These are phyloP conservation scores for Artemia sinica DNA, from an alignment of 2,888 invertebrate genomes.

Conservation along the genomic window DNA sequence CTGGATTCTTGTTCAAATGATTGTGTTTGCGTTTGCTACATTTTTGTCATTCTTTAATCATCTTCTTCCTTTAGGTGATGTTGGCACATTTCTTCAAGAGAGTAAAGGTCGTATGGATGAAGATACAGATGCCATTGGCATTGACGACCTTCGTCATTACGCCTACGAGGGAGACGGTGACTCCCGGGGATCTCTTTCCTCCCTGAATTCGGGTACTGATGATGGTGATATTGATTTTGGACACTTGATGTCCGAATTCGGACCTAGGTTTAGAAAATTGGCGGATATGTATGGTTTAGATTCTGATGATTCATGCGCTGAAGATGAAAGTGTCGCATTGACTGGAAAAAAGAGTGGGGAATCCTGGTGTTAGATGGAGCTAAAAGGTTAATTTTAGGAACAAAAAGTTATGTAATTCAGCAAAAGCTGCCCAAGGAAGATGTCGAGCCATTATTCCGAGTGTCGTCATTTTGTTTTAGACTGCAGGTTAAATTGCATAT, in stretches of 20 bases:
- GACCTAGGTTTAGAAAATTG: slow-evolving; percentile 81
- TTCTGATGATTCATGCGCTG: slow-evolving; percentile 60
- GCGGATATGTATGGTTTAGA: slow-evolving; percentile 89
- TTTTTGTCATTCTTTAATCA: too few species aligned
- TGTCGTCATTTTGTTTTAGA: too few species aligned
- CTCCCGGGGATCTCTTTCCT: slow-evolving; percentile 76
- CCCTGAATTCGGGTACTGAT: slow-evolving; percentile 72
- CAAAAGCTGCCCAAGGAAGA: too few species aligned
- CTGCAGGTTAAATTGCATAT: too few species aligned
- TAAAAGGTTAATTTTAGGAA: neutral
- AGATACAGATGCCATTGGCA: slow-evolving; percentile 76
- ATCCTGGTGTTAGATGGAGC: slow-evolving; percentile 51
- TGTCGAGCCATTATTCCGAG: too few species aligned
- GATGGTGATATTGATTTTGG: slow-evolving; percentile 86
- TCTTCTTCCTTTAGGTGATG: slow-evolving; percentile 36
- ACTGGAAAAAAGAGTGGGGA: slow-evolving; percentile 42
- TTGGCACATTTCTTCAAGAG: slow-evolving; percentile 72
- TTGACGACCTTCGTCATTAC: slow-evolving; percentile 91
- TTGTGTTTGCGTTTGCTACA: too few species aligned
- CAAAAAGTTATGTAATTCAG: too few species aligned
- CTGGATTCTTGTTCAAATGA: too few species aligned
- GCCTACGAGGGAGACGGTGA: slow-evolving; percentile 95
- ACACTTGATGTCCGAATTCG: slow-evolving; percentile 70
- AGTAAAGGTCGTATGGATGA: slow-evolving; percentile 77
- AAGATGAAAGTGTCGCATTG: slow-evolving; percentile 41